Base-by-base conservation (phyloP, 2,797 vertebrate genomes). In the Cossypha caffra region DNA sequence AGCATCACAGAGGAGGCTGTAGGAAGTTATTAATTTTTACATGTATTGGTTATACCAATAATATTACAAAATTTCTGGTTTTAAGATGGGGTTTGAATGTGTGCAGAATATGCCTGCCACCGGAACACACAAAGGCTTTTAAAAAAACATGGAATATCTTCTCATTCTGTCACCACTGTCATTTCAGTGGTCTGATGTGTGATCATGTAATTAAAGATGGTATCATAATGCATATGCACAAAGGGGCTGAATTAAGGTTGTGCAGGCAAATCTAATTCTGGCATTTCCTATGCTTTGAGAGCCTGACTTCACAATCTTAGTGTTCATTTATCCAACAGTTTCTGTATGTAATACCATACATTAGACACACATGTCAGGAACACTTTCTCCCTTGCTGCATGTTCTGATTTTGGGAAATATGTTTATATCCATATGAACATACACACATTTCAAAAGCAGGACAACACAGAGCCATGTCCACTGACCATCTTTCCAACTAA, bases 201-300 rank as follows among this genome's bases (percentile, higher is more conserved):
- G 88, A 96, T 94, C 91, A 80, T 93, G 79, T 84, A 97, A 97
- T 97, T 97, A 95, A 96, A 97, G 95, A 96, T 67, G 81, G 84
- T 88, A 96, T 97, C 94, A 94, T 96, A 96, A 97, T 97, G 95
- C 95, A 96, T 96, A 96, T 95, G 95, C 95, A 97, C 94, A 96
- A 96, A 94, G 37, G 92, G 94, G 88, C 80, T 97, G 96, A 96
- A 96, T 95, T 96, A 97, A 96, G 95, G 93, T 96, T 97, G 96
- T 97, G 95, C 96, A 94, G 95, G 37, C 93, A 95, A 96, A 96
- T 97, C 90, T 97, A 97, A 97, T 96, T 96, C 93, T 96, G 88
- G 96, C 92, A 97, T 97, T 97, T 96, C 90, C 55, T 78, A 73
- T 73, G 94, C 86, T 86, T 86, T 88, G 83, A 96, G 90, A 59